These are phyloP conservation scores for Urocynchramus pylzowi DNA, from an alignment of 2,113 vertebrate genomes.

Conservation along the genomic window DNA sequence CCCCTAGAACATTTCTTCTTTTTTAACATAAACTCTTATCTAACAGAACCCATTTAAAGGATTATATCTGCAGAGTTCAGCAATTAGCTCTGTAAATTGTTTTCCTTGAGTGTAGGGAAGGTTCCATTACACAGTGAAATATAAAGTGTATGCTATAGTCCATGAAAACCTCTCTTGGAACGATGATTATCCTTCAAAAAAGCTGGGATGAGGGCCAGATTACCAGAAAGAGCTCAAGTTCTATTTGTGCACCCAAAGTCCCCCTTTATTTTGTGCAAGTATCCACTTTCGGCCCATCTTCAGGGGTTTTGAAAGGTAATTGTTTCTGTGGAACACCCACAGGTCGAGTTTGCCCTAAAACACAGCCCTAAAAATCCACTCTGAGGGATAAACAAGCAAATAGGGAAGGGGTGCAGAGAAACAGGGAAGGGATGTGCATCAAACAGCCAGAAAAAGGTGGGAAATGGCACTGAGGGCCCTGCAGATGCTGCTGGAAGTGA, in stretches of 20 bases:
- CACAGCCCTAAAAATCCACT: neutral
- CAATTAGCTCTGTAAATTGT: conserved; percentile 41
- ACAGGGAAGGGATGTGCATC: neutral
- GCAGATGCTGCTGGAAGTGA: neutral
- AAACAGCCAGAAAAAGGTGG: neutral
- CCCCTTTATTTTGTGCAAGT: neutral
- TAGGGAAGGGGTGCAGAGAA: neutral
- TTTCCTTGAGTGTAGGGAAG: conserved; percentile 1
- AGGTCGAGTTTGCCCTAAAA: neutral
- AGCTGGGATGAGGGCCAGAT: conserved; percentile 19
- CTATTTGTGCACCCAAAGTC: neutral
- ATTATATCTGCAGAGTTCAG: conserved; percentile 24
- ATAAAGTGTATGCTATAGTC: neutral
- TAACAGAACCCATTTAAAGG: neutral
- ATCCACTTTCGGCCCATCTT: neutral
- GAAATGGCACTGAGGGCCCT: neutral
- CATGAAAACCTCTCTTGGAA: conserved; percentile 28
- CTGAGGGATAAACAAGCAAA: neutral
- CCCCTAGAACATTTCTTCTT: neutral
- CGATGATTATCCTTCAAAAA: neutral
- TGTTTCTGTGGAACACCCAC: neutral
- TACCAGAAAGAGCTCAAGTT: neutral
- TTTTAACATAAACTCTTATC: conserved; percentile 34
- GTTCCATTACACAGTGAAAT: conserved; percentile 11
- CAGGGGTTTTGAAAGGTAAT: neutral